A percentile compares a stretch with the other conserved stretches of the same genome.
phyloP scores from a whole-genome alignment of 1,140 invertebrate genomes.

The Philotrypesis tridentata region DNA sequence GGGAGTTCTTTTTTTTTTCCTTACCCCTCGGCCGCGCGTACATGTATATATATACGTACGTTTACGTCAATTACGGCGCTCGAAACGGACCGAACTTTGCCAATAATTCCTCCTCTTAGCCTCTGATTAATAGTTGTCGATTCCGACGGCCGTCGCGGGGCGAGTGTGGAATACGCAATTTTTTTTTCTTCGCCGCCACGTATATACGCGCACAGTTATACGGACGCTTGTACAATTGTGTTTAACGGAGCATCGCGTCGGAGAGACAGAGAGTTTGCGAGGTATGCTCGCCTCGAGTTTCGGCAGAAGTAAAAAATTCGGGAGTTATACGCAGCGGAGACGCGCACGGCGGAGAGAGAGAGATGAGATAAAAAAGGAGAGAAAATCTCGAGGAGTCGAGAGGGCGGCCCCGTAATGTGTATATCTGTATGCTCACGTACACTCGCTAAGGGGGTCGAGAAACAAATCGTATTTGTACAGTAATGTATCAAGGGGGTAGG shows the following conservation, averaged over 20 bases:
- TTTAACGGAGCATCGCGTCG: background rate
- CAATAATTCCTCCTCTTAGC: constrained; percentile 24
- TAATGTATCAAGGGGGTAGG: constrained; percentile 42
- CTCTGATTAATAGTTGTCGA: constrained; percentile 28
- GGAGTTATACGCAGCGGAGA: no score
- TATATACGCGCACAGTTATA: background rate
- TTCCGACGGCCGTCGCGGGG: background rate
- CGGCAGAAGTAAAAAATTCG: no score
- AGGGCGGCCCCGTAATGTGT: no score
- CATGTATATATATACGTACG: no score
- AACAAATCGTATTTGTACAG: constrained; percentile 46
- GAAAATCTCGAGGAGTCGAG: no score
- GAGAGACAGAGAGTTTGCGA: no score
- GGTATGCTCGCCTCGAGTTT: no score
- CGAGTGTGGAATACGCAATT: background rate
- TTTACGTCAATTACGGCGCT: constrained; percentile 27
- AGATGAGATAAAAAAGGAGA: background rate
- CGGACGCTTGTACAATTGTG: no score
- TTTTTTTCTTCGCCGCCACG: background rate
- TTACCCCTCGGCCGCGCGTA: constrained; percentile 13
- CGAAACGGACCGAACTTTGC: constrained; percentile 20
- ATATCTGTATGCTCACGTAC: background rate
- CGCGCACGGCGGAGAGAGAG: no score
- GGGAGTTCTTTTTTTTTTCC: background rate
- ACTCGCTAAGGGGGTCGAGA: constrained; percentile 18